Conservation (phyloP, 2,888 invertebrate genomes). For the Formica aserva region DNA sequence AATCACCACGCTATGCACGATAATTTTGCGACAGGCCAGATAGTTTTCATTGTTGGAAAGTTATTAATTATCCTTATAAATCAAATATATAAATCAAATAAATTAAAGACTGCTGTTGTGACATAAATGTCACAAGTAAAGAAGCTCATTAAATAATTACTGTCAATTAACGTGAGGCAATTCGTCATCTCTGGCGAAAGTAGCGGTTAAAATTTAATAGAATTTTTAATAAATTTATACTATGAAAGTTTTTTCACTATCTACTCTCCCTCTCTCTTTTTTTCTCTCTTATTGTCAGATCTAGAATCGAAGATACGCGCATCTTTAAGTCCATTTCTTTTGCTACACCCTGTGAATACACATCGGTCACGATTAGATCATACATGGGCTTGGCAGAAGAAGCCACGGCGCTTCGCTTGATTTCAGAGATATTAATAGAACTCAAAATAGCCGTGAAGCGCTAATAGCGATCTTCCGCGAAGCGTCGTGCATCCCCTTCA, state of each 20-base stretch:
- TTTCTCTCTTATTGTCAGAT: neutral
- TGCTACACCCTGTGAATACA: slow-evolving; percentile 32
- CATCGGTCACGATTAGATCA: slow-evolving; percentile 78
- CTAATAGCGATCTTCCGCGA: slow-evolving; percentile 69
- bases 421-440: slow-evolving; percentile 82
- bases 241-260: neutral
- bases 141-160: slow-evolving; percentile 6
- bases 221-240: slow-evolving; percentile 21
- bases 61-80: slow-evolving; percentile 24
- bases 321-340: slow-evolving; percentile 47
- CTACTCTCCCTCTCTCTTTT: neutral
- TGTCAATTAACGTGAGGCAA: neutral
- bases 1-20: neutral
- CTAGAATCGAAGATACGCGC: neutral
- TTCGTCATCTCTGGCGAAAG: neutral
- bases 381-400: slow-evolving; percentile 80
- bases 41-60: slow-evolving; percentile 11
- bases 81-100: neutral
- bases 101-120: neutral
- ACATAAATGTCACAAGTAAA: slow-evolving; percentile 8
- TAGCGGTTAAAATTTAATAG: slow-evolving; percentile 5
- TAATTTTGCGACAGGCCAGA: slow-evolving; percentile 30
- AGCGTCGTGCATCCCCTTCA: slow-evolving; percentile 50
- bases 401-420: slow-evolving; percentile 78
- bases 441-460: slow-evolving; percentile 76